Conservation (phyloP, 2,113 vertebrate species). For the Salminus brasiliensis region DNA sequence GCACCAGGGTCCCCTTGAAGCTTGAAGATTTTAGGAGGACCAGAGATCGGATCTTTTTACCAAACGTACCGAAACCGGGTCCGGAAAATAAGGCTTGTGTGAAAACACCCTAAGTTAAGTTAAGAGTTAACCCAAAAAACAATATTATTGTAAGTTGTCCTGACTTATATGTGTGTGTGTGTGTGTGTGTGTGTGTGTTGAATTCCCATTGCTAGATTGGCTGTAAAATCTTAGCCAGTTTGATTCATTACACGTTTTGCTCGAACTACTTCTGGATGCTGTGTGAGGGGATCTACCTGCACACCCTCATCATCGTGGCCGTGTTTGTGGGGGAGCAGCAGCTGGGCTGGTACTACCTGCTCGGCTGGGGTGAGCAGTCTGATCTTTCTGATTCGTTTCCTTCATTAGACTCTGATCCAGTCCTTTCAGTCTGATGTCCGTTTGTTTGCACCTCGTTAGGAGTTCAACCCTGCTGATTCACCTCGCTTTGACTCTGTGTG, state of each 20-base stretch:
- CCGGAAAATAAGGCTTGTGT: no score
- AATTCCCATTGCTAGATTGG: conserved; percentile 63
- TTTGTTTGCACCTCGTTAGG: no score
- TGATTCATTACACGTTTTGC: conserved; percentile 68
- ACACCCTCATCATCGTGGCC: conserved; percentile 82
- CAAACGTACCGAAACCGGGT: no score
- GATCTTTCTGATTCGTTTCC: background rate
- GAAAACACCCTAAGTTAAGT: no score
- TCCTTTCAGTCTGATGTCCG: background rate
- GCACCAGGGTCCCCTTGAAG: no score
- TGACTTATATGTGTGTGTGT: background rate
- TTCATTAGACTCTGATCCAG: no score
- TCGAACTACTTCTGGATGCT: conserved; percentile 84
- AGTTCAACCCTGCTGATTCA: background rate
- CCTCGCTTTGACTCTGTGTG: background rate
- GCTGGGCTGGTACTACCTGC: conserved; percentile 79
- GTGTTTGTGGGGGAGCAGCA: conserved; percentile 81
- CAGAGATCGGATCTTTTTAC: no score
- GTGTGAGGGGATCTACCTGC: conserved; percentile 82
- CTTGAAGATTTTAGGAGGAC: no score
- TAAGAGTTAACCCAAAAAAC: no score
- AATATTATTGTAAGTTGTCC: no score
- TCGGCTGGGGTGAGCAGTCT: conserved; percentile 78
- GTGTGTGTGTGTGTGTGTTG: background rate
- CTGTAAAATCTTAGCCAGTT: conserved; percentile 74